Base-by-base conservation (phyloP, 2,113 vertebrate species). In the Alligator mississippiensis region DNA sequence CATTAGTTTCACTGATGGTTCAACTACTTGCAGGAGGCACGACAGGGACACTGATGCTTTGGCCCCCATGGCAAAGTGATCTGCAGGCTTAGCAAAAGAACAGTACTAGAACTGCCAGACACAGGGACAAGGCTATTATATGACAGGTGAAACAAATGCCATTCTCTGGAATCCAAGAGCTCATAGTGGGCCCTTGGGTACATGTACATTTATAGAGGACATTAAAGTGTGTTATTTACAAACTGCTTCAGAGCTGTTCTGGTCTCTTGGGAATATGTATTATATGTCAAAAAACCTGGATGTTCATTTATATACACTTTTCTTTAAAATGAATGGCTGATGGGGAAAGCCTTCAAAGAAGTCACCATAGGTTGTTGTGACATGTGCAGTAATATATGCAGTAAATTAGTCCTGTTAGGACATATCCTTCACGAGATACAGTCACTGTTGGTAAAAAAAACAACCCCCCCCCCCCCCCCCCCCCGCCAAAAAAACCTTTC, bases 281-380 rank as follows among this genome's bases (percentile, higher is more conserved):
- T 96, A 76, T 91, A 90, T 90, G 92, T 93, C 96, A 88, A 91
- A 93, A 93, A 93, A 93, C 96, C 59, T 95, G 92, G 79, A 93
- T 94, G 85, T 64, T 92, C 83, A 90, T 94, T 92, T 95, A 95
- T 96, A 94, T 95, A 93, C 58, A 75, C 90, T 88, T 93, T 96
- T 92, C 91, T 96, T 95, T 88, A 92, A 92, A 96, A 94, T 92
- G 94, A 96, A 89, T 94, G 92, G 91, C 95, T 95, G 91, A 96
- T 94, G 89, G 96, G 92, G 91, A 75, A 96, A 96, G 82, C 93
- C 94, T 96, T 92, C 91, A 80, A 91, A 97, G 93, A 91, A 95
- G 91, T 92, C 72, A 92, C 92, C 89, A 83, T 86, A 89, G 94
- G 93, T 95, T 96, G 93, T 93, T 94, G 93, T 76, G 89, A 97